A percentile compares a stretch with the other conserved stretches of the same genome.
phyloP scores from a whole-genome alignment of 2,113 vertebrate genomes.

The Leuciscus idus region DNA sequence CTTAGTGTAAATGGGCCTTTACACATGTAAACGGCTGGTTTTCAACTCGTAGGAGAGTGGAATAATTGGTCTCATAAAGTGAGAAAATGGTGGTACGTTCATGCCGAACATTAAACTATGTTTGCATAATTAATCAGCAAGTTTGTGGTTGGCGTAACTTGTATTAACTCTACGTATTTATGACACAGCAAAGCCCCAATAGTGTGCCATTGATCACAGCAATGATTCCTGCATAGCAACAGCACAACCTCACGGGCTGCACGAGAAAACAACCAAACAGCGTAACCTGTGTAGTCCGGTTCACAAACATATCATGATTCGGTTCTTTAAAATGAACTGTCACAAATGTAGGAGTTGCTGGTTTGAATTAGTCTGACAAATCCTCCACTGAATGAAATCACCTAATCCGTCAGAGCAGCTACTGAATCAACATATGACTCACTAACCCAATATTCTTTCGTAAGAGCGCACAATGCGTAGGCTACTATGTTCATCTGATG shows the following conservation, averaged over 20 bases:
- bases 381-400: conserved; percentile 32
- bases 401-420: background rate
- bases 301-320: background rate
- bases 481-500: conserved; percentile 34
- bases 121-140: background rate
- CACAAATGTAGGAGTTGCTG: background rate
- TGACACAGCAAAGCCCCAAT: background rate
- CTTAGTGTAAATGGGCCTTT: background rate
- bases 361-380: background rate
- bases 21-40: background rate
- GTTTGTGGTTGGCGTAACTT: background rate
- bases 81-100: background rate
- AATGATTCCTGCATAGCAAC: background rate
- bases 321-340: background rate
- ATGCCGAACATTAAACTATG: background rate
- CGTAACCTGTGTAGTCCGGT: background rate
- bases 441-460: conserved; percentile 1
- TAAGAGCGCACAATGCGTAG: background rate
- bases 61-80: background rate
- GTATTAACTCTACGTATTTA: background rate
- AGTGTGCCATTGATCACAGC: background rate
- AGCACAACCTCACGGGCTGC: background rate
- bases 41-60: background rate
- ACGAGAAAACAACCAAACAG: background rate
- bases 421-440: conserved; percentile 23